These are phyloP conservation scores for Sardinella longiceps DNA, from an alignment of 2,797 vertebrate genomes.

Conservation along the genomic window DNA sequence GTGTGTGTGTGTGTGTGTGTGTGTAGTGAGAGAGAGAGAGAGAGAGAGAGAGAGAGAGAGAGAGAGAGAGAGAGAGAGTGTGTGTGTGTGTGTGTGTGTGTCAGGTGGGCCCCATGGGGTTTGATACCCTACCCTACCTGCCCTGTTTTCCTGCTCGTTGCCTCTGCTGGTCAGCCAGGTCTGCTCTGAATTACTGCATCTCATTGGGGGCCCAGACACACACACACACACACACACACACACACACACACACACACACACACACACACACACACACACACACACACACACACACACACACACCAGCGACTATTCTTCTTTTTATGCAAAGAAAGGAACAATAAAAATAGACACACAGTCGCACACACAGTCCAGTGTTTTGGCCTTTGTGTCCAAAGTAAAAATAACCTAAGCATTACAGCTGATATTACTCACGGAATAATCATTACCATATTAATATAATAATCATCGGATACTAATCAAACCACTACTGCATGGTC, in stretches of 20 bases:
- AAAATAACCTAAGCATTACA: not conserved
- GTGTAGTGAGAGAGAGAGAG: not conserved
- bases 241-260: no score
- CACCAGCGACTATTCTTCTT: not conserved
- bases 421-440: no score
- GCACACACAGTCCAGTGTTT: not conserved
- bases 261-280: no score
- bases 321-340: not conserved
- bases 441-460: no score
- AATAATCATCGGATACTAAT: no score
- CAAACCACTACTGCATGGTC: no score
- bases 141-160: constrained; percentile 33
- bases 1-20: constrained; percentile 26
- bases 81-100: constrained; percentile 11
- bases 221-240: no score
- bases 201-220: constrained; percentile 61
- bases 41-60: constrained; percentile 38
- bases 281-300: no score
- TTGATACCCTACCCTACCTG: constrained; percentile 32
- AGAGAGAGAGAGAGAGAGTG: constrained; percentile 48
- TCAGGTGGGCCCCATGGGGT: constrained; percentile 59
- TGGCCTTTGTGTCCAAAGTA: not conserved
- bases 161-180: constrained; percentile 51
- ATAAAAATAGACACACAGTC: not conserved
- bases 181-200: constrained; percentile 63